phyloP scores from a whole-genome alignment of 2,113 vertebrate species.

The Nycticryphes semicollaris region DNA sequence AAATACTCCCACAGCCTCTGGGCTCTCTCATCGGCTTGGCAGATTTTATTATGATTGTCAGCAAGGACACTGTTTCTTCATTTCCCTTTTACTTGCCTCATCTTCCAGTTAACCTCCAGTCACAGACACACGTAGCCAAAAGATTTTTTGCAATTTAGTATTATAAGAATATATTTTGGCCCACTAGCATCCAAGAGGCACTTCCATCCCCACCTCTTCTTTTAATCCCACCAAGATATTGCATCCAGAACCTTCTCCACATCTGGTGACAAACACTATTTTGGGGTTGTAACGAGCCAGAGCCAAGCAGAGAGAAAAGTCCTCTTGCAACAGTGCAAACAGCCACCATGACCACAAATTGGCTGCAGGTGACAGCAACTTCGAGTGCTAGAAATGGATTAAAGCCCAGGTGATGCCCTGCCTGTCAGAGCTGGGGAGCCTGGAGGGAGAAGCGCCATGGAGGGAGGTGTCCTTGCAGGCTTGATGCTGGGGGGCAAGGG shows the following conservation, averaged over 20 bases:
- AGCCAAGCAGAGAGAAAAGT: neutral
- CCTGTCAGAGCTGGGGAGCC: neutral
- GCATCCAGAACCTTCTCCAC: neutral
- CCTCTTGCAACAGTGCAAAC: neutral
- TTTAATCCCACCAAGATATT: neutral
- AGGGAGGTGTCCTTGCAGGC: neutral
- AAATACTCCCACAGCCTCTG: neutral
- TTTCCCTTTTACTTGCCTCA: neutral
- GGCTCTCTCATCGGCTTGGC: neutral
- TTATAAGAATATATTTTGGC: neutral
- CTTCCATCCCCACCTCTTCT: neutral
- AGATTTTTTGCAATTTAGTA: neutral
- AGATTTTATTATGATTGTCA: neutral
- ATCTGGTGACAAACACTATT: neutral
- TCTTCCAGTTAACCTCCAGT: neutral
- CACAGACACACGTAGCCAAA: neutral
- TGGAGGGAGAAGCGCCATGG: fast-evolving
- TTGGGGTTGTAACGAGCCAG: neutral
- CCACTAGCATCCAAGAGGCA: neutral
- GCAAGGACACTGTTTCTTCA: neutral
- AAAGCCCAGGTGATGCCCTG: neutral
- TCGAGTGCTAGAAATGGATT: neutral
- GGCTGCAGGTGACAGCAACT: neutral
- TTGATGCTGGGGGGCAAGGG: fast-evolving
- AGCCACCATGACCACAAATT: too few species aligned